These are phyloP conservation scores for Sebastes ruberrimus DNA, from an alignment of 2,797 vertebrate genomes.

Conservation along the genomic window DNA sequence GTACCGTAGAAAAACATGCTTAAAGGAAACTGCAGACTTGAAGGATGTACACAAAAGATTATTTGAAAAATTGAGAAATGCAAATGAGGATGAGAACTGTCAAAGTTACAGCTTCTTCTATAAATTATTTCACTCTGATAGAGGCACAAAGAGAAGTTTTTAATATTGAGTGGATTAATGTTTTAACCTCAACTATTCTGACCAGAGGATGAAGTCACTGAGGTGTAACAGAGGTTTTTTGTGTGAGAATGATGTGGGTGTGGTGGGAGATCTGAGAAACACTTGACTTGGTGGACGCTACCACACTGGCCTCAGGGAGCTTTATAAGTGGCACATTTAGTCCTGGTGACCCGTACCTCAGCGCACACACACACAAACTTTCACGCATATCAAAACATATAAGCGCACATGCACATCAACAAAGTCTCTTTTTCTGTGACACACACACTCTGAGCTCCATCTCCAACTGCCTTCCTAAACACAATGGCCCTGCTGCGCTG, in stretches of 20 bases:
- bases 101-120: neutral
- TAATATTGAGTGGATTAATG: neutral
- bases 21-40: neutral
- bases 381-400: neutral
- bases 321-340: constrained; percentile 74
- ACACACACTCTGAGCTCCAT: constrained; percentile 43
- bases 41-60: neutral
- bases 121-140: neutral
- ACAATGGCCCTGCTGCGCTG: constrained; percentile 84
- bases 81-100: neutral
- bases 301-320: constrained; percentile 59
- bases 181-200: neutral
- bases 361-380: constrained; percentile 7
- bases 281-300: constrained; percentile 65
- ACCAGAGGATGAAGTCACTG: neutral
- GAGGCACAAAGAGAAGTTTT: neutral
- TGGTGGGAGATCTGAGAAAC: constrained; percentile 64
- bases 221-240: neutral
- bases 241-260: constrained; percentile 30
- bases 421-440: constrained; percentile 10
- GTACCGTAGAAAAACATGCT: neutral
- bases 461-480: constrained; percentile 64
- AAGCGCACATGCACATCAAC: constrained; percentile 13
- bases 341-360: constrained; percentile 35
- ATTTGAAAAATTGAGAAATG: neutral